phyloP scores from a whole-genome alignment of 2,113 vertebrate genomes.

The Tetrax tetrax region DNA sequence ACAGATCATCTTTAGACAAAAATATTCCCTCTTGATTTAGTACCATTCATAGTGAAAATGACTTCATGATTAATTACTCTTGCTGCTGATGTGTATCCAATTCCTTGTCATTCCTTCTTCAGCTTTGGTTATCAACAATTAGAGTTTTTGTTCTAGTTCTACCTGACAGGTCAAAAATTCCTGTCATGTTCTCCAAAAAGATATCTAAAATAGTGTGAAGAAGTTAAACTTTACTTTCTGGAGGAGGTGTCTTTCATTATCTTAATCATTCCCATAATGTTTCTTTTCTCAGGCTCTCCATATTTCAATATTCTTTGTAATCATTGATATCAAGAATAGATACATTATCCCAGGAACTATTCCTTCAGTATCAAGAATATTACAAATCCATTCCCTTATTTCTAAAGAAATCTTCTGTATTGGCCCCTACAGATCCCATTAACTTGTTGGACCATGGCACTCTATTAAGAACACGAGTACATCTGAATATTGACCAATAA shows the following conservation, averaged over 20 bases:
- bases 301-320: not conserved
- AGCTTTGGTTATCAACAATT: not conserved
- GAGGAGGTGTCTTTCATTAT: not conserved
- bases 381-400: not conserved
- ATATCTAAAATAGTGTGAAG: not conserved
- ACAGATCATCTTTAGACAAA: not conserved
- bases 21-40: not conserved
- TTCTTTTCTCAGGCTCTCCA: not conserved
- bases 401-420: not conserved
- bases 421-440: not conserved
- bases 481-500: not conserved
- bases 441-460: not conserved
- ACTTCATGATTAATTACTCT: not conserved
- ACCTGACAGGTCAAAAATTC: not conserved
- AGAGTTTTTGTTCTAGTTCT: not conserved
- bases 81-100: not conserved
- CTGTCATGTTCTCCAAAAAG: not conserved
- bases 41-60: not conserved
- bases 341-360: not conserved
- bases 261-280: not conserved
- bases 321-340: not conserved
- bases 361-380: not conserved
- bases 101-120: not conserved
- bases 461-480: not conserved
- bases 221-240: not conserved